These are phyloP conservation scores for Solenopsis invicta DNA, from an alignment of 1,140 invertebrate genomes.

Conservation along the genomic window DNA sequence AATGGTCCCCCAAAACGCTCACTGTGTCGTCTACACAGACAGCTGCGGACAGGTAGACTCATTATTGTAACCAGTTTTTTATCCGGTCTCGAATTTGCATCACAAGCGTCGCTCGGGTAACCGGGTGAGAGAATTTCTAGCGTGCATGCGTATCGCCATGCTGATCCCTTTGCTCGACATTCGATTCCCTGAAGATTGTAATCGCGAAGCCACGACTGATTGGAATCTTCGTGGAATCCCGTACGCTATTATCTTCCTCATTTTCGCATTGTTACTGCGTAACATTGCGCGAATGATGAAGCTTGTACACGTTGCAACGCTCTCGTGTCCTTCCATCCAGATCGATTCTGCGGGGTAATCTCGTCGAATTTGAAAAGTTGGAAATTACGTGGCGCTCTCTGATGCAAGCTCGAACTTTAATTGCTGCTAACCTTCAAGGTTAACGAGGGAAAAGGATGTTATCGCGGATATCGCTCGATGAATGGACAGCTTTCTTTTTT, in stretches of 20 bases:
- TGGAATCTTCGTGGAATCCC: neutral
- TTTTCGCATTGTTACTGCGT: neutral
- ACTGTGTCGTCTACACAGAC: constrained; percentile 98
- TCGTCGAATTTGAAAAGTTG: neutral
- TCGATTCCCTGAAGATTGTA: constrained; percentile 14
- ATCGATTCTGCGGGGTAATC: neutral
- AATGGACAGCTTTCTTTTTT: neutral
- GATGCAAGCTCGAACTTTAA: constrained; percentile 84
- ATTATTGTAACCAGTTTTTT: constrained; percentile 88
- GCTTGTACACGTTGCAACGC: neutral
- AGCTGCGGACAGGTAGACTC: constrained; percentile 96
- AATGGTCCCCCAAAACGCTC: constrained; percentile 93
- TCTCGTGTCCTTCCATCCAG: neutral
- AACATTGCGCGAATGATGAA: constrained; percentile 23
- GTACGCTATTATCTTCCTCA: neutral
- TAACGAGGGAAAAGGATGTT: constrained; percentile 75
- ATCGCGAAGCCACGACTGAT: neutral
- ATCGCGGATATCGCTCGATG: constrained; percentile 45
- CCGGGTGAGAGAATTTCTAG: constrained; percentile 48
- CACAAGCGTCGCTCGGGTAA: constrained; percentile 67
- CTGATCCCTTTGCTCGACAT: neutral
- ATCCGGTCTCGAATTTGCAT: constrained; percentile 85
- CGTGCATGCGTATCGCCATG: constrained; percentile 46
- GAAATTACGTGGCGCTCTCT: constrained; percentile 56
- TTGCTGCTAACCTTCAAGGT: constrained; percentile 87